phyloP scores from a whole-genome alignment of 2,113 vertebrate genomes.

The Syrmaticus mikado region DNA sequence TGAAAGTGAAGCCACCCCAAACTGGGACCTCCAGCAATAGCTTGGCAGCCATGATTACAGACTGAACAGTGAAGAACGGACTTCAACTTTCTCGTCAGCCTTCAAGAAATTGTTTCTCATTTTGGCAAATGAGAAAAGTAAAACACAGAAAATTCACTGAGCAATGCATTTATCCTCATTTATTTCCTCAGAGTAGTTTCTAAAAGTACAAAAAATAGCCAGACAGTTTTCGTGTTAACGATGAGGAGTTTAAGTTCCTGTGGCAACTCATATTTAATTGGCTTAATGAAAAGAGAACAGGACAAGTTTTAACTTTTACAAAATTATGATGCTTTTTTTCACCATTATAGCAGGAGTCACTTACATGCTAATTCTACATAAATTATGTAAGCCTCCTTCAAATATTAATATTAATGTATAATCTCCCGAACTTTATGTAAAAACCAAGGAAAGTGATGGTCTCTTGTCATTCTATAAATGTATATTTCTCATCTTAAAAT shows the following conservation, averaged over 20 bases:
- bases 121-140: background rate
- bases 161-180: background rate
- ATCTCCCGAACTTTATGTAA: background rate
- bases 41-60: background rate
- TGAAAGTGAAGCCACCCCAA: background rate
- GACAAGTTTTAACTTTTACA: background rate
- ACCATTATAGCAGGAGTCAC: background rate
- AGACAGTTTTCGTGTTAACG: background rate
- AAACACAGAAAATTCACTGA: background rate
- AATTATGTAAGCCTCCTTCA: background rate
- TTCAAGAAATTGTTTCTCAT: background rate
- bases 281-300: background rate
- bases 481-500: background rate
- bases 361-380: background rate
- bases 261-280: background rate
- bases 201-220: background rate
- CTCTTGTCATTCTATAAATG: background rate
- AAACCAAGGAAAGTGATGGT: background rate
- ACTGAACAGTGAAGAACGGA: background rate
- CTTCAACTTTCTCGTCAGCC: background rate
- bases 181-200: background rate
- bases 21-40: background rate
- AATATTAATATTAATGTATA: background rate
- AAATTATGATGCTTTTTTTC: background rate
- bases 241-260: background rate